Evolutionary conservation across 2,888 invertebrate genomes (phyloP).

Genomic region (Cryptocheilus praepositus): DNA sequence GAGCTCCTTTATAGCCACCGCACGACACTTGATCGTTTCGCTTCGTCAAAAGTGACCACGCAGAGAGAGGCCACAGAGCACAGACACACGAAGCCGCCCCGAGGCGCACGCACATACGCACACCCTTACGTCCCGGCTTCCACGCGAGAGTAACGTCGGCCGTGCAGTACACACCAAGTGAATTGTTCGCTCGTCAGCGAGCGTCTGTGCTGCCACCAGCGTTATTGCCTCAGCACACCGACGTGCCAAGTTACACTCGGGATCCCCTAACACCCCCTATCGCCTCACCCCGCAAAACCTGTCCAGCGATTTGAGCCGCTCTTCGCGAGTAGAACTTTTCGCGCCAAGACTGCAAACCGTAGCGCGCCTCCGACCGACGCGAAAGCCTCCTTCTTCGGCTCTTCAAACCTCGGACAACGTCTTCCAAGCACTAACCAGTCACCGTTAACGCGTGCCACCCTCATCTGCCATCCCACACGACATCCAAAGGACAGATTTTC

Average conservation of each 20-base stretch:
- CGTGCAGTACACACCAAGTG: slow-evolving; percentile 46
- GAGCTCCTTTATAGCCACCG: slow-evolving; percentile 22
- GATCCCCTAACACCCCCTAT: slow-evolving; percentile 6
- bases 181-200: slow-evolving; percentile 54
- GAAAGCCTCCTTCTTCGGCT: neutral
- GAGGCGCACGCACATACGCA: slow-evolving; percentile 32
- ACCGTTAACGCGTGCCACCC: neutral
- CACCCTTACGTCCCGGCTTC: slow-evolving; percentile 26
- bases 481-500: slow-evolving; percentile 33
- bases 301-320: slow-evolving; percentile 7
- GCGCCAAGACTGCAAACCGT: slow-evolving; percentile 37
- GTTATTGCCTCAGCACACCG: slow-evolving; percentile 47
- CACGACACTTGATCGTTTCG: slow-evolving; percentile 33
- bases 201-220: slow-evolving; percentile 51
- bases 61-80: slow-evolving; percentile 10
- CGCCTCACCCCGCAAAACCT: neutral
- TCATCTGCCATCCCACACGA: neutral
- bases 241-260: slow-evolving; percentile 49
- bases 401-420: too few relatives aligned
- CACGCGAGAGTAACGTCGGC: slow-evolving; percentile 26
- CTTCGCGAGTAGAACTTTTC: slow-evolving; percentile 36
- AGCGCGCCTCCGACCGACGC: neutral
- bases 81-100: slow-evolving; percentile 28
- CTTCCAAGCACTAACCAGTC: too few relatives aligned
- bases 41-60: slow-evolving; percentile 7